Percentiles rank a stretch among this genome's conserved stretches.
Evolutionary conservation across 2,113 vertebrate species (phyloP).

Genomic region (Mormoops blainvillei): DNA sequence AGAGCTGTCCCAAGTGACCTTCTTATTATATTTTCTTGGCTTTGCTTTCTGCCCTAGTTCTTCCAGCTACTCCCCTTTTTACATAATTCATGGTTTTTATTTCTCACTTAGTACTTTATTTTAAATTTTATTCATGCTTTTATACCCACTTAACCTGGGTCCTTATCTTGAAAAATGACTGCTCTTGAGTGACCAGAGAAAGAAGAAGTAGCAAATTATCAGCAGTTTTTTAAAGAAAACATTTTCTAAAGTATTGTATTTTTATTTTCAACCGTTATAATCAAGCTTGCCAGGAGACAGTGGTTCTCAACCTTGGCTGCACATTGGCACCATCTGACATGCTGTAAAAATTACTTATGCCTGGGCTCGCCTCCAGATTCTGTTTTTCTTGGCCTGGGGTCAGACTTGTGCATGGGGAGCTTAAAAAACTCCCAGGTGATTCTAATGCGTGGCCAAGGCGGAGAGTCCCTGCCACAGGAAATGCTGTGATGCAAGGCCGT

Average conservation of each 20-base stretch:
- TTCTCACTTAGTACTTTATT: constrained; percentile 55
- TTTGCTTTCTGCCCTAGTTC: constrained; percentile 39
- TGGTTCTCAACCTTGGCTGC: neutral
- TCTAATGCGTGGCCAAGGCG: neutral
- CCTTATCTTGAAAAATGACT: constrained; percentile 54
- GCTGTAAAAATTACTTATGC: neutral
- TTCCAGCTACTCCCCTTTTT: constrained; percentile 5
- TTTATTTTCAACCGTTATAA: neutral
- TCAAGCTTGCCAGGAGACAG: neutral
- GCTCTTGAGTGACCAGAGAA: neutral
- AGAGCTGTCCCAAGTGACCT: neutral
- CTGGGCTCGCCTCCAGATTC: neutral
- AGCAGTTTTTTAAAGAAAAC: neutral
- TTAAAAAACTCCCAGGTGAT: neutral
- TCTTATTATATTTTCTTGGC: neutral
- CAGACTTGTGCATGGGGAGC: neutral
- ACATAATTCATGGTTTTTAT: constrained; percentile 55
- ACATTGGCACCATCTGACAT: neutral
- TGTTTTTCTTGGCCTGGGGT: neutral
- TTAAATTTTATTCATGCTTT: constrained; percentile 52
- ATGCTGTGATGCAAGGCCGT: neutral
- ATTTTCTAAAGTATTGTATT: neutral
- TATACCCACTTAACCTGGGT: constrained; percentile 30
- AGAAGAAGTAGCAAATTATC: constrained; percentile 19
- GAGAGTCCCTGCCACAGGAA: neutral